Evolutionary conservation across 2,888 invertebrate genomes (phyloP), one percentile per base, ranked within the genome.

Genomic region (Litoditis marina): DNA sequence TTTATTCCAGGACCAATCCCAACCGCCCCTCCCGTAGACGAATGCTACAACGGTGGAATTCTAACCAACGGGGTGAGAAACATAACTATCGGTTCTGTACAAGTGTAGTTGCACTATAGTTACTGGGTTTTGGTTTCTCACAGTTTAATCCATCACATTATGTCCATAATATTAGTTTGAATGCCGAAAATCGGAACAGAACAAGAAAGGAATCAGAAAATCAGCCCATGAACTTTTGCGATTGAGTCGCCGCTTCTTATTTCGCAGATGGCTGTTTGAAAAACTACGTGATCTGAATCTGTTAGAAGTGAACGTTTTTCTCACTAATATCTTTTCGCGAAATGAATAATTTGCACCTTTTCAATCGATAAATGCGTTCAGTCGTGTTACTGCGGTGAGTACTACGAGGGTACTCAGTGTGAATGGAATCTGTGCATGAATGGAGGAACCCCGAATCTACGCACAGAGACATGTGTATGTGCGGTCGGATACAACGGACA

Each of bases 331-430:
- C 11, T 39, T n/a, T 39, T 11, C 13, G 13, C 11, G 13, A 39
- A 39, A 39, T 13, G n/a, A 39, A 39, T 39, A 13, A 39, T 39
- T 11, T 39, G n/a, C 13, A 11, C n/a, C n/a, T 13, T 39, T 39
- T 28, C 13, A 22, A 25, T 5, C 28, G 4, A 3, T 25, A 6
- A 50, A 6, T 27, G 6, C 22, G 50, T 68, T 44, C 52, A 73
- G 66, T 55, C 53, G 11, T 77, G 77, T 53, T 74, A 69, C 42
- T 77, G 77, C 44, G 73, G 71, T n/a, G 66, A 68, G n/a, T 71
- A 71, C 49, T 77, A 62, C 59, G 52, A 62, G 2, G 77, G 77
- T 11, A 27, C 36, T 1, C 56, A 68, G 22, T 77, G 77, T 55
- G 76, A 77, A 56, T 39, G 42, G 32, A 61, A 67, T 22, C 25